Conservation (phyloP, 2,113 vertebrate genomes). For the Argyrosomus japonicus region DNA sequence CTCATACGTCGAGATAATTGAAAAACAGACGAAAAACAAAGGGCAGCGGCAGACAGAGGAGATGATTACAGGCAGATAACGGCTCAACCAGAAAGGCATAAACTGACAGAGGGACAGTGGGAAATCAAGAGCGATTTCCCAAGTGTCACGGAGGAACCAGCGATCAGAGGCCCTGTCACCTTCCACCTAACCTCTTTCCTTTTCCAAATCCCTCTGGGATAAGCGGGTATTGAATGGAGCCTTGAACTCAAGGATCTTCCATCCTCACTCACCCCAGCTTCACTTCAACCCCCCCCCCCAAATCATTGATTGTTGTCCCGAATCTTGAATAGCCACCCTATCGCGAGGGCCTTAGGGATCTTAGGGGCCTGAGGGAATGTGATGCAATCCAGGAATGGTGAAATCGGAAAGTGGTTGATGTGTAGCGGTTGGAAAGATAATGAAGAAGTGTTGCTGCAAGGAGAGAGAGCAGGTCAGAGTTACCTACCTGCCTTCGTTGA, state of each 20-base stretch:
- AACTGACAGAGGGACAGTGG: slow-evolving; percentile 37
- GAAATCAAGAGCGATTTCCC: slow-evolving; percentile 68
- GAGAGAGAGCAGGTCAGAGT: slow-evolving; percentile 18
- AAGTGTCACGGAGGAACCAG: slow-evolving; percentile 66
- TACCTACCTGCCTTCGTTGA: slow-evolving; percentile 90
- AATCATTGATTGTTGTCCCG: slow-evolving; percentile 65
- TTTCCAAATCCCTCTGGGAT: slow-evolving; percentile 67
- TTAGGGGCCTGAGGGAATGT: neutral
- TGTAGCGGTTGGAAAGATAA: slow-evolving; percentile 51
- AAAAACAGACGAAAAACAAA: slow-evolving; percentile 28
- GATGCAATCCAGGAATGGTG: slow-evolving; percentile 38
- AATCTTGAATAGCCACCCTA: slow-evolving; percentile 56
- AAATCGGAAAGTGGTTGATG: slow-evolving; percentile 50
- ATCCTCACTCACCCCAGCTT: slow-evolving; percentile 55
- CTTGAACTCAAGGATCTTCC: slow-evolving; percentile 72
- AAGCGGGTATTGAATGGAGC: slow-evolving; percentile 74
- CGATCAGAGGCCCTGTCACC: slow-evolving; percentile 72
- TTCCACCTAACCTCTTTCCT: slow-evolving; percentile 67
- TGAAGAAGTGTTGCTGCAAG: slow-evolving; percentile 57
- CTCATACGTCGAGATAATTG: neutral
- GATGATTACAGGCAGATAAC: slow-evolving; percentile 55
- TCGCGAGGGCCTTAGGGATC: slow-evolving; percentile 44
- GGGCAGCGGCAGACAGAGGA: slow-evolving; percentile 16
- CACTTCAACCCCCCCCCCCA: slow-evolving; percentile 19
- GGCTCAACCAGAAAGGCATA: slow-evolving; percentile 16